phyloP scores from a whole-genome alignment of 2,113 vertebrate genomes.

The Geothlypis trichas region DNA sequence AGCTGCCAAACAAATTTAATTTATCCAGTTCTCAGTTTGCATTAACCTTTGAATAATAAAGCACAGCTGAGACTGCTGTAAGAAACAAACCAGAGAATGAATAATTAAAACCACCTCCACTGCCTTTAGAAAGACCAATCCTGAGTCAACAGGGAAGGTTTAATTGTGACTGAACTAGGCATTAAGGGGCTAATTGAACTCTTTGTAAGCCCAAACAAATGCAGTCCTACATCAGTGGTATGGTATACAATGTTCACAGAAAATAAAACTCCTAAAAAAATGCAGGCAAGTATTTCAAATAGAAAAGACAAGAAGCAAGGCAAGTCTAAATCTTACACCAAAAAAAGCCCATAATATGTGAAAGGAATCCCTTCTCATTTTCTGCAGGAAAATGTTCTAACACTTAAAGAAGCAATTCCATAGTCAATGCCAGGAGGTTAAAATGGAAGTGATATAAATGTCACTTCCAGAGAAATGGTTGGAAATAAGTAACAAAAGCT shows the following conservation, averaged over 20 bases:
- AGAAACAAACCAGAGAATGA: slow-evolving; percentile 77
- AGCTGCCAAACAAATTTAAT: slow-evolving; percentile 73
- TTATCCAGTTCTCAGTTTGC: slow-evolving; percentile 72
- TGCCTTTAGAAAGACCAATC: slow-evolving; percentile 68
- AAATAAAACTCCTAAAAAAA: slow-evolving; percentile 24
- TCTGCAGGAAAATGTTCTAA: neutral
- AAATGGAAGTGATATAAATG: slow-evolving; percentile 34
- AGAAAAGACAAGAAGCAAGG: slow-evolving; percentile 13
- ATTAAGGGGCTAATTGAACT: slow-evolving; percentile 73
- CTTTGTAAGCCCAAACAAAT: slow-evolving; percentile 67
- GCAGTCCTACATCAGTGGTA: slow-evolving; percentile 12
- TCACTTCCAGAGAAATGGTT: neutral
- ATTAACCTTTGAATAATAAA: slow-evolving; percentile 82
- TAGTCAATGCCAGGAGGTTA: slow-evolving; percentile 5
- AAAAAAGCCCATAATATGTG: neutral
- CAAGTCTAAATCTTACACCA: neutral
- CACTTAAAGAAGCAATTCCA: slow-evolving; percentile 13
- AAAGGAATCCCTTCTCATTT: slow-evolving; percentile 2
- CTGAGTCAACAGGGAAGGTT: slow-evolving; percentile 61
- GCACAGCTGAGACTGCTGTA: slow-evolving; percentile 76
- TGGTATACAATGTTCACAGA: neutral
- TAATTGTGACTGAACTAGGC: slow-evolving; percentile 71
- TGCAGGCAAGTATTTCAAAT: slow-evolving; percentile 30
- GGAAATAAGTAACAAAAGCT: neutral
- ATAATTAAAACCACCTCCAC: slow-evolving; percentile 80